Conservation (phyloP, 1,140 invertebrate species). For the Brevipalpus yothersi region DNA sequence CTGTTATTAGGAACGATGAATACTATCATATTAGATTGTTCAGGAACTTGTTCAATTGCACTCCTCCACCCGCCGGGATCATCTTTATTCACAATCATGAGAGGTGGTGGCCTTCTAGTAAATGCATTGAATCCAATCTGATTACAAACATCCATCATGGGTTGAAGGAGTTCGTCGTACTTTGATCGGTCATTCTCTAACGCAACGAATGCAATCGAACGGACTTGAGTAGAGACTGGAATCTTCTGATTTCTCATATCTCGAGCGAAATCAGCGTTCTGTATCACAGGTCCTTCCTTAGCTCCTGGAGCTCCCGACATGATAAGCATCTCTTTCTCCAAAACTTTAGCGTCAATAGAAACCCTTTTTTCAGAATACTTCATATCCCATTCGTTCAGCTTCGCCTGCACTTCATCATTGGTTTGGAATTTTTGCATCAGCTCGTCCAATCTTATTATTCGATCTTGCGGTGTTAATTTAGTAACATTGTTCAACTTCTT, state of each 20-base stretch:
- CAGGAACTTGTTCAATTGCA: neutral
- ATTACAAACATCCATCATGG: conserved; percentile 15
- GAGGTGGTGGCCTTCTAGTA: conserved; percentile 10
- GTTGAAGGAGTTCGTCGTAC: conserved; percentile 15
- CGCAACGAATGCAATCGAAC: conserved; percentile 8
- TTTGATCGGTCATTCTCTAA: conserved; percentile 26
- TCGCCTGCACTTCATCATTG: conserved; percentile 14
- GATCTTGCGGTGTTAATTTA: conserved; percentile 23
- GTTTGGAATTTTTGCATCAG: conserved; percentile 17
- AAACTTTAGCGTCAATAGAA: conserved; percentile 18
- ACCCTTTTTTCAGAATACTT: conserved; percentile 17
- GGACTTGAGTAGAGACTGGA: too few species aligned
- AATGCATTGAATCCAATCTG: conserved; percentile 1
- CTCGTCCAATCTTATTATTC: conserved; percentile 1
- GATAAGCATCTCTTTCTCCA: conserved; percentile 20
- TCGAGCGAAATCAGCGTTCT: too few species aligned
- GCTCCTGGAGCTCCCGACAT: conserved; percentile 17
- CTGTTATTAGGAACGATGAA: conserved; percentile 39
- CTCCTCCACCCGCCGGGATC: neutral
- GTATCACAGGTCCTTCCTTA: too few species aligned
- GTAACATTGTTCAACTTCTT: conserved; percentile 43
- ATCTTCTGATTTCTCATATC: too few species aligned
- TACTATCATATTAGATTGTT: conserved; percentile 21
- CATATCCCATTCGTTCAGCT: conserved; percentile 23
- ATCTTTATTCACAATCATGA: neutral